Evolutionary conservation across 2,888 invertebrate genomes (phyloP).

Genomic region (Dryobotodes eremita): DNA sequence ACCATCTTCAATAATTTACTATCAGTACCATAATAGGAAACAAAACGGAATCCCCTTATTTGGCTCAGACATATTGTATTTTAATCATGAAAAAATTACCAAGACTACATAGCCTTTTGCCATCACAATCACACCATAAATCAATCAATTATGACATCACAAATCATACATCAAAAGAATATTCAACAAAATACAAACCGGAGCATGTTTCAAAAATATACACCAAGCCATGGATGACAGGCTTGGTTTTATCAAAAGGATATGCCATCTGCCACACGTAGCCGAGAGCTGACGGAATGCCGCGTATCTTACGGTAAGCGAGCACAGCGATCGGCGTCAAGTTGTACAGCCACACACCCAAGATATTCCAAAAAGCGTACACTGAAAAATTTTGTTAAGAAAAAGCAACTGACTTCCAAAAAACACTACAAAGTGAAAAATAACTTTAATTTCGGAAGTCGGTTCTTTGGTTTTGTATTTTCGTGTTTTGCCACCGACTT

Average conservation of each 20-base stretch:
- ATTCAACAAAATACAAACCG: slow-evolving; percentile 71
- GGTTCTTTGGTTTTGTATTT: no score
- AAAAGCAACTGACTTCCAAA: no score
- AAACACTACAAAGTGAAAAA: no score
- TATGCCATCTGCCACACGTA: slow-evolving; percentile 82
- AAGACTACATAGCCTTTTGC: neutral
- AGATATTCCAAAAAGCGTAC: slow-evolving; percentile 81
- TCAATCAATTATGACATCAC: neutral
- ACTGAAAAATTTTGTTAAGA: slow-evolving; percentile 72
- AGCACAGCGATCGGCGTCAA: slow-evolving; percentile 80
- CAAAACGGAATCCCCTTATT: neutral
- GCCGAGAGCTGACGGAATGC: slow-evolving; percentile 75
- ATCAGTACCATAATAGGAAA: neutral
- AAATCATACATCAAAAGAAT: neutral
- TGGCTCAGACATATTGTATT: neutral
- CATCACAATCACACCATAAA: neutral
- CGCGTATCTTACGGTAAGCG: slow-evolving; percentile 73
- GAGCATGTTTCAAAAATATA: slow-evolving; percentile 80
- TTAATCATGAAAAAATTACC: neutral
- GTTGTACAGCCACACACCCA: slow-evolving; percentile 80
- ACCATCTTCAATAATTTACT: neutral
- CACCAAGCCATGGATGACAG: slow-evolving; percentile 76
- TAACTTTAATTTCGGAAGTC: no score
- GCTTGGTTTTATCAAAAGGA: slow-evolving; percentile 84
- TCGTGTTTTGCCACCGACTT: no score